phyloP scores from a whole-genome alignment of 1,140 invertebrate species.

The Olivierus martensii region DNA sequence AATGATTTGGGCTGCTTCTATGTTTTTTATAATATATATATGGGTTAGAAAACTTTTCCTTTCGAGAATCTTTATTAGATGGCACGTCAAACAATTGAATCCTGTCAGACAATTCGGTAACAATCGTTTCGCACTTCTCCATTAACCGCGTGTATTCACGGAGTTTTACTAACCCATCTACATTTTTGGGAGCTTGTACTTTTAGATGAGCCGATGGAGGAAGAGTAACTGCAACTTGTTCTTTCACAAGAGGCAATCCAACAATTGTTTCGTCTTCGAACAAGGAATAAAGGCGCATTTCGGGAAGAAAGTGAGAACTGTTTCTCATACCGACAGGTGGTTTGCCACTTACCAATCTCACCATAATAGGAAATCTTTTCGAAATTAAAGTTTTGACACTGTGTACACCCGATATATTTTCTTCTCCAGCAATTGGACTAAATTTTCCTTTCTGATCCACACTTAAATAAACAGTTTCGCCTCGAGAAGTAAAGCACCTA shows the following conservation, averaged over 20 bases:
- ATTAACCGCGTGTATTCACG: slow-evolving; percentile 64
- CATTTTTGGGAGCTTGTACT: slow-evolving; percentile 66
- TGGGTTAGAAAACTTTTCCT: slow-evolving; percentile 16
- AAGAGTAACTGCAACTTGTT: slow-evolving; percentile 48
- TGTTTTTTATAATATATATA: too few species aligned
- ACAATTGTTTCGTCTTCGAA: slow-evolving; percentile 69
- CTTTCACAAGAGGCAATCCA: slow-evolving; percentile 51
- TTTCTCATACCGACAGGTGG: slow-evolving; percentile 51
- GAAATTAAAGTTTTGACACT: slow-evolving; percentile 60
- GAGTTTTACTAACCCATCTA: slow-evolving; percentile 58
- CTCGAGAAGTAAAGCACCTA: slow-evolving; percentile 69
- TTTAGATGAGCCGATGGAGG: slow-evolving; percentile 80
- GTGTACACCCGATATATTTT: slow-evolving; percentile 84
- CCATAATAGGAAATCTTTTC: slow-evolving; percentile 77
- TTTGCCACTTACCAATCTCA: slow-evolving; percentile 73
- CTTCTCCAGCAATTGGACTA: slow-evolving; percentile 74
- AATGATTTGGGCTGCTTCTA: too few species aligned
- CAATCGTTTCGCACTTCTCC: slow-evolving; percentile 59
- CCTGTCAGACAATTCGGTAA: slow-evolving; percentile 66
- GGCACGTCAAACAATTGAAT: slow-evolving; percentile 39
- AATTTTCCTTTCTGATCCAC: slow-evolving; percentile 78
- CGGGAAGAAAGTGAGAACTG: slow-evolving; percentile 48
- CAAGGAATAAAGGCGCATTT: slow-evolving; percentile 63
- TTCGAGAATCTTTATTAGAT: slow-evolving; percentile 17
- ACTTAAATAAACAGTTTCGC: slow-evolving; percentile 64